A percentile compares a stretch with the other conserved stretches of the same genome.
phyloP scores from a whole-genome alignment of 2,797 vertebrate genomes.

The Parauchenoglanis ngamensis region DNA sequence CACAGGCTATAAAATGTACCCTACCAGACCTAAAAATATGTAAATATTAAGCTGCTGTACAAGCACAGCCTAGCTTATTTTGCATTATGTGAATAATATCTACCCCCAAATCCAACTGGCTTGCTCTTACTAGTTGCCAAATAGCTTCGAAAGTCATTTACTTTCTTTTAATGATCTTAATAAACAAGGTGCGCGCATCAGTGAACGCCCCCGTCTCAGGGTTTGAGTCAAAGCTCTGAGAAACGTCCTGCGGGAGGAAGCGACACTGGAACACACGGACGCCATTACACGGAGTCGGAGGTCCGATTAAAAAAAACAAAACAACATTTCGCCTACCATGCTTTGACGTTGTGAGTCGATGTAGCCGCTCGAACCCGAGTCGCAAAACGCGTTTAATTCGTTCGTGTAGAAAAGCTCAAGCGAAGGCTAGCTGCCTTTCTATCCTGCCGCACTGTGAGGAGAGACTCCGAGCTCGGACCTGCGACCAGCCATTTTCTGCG shows the following conservation, averaged over 20 bases:
- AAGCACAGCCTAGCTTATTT: not conserved
- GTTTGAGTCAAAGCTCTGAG: constrained; percentile 39
- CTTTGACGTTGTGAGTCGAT: constrained; percentile 34
- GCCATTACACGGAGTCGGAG: constrained; percentile 80
- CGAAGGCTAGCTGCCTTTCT: not conserved
- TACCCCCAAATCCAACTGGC: not conserved
- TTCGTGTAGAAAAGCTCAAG: not conserved
- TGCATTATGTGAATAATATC: not conserved
- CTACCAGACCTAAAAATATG: not conserved
- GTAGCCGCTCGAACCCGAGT: constrained; percentile 53
- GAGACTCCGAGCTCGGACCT: constrained; percentile 72
- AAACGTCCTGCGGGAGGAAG: constrained; percentile 53
- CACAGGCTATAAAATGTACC: not conserved
- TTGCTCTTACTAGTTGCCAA: not conserved
- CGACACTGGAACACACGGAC: constrained; percentile 67
- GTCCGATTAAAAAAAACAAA: constrained; percentile 66
- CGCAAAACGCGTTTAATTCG: constrained; percentile 24
- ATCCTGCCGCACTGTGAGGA: not conserved
- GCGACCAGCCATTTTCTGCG: constrained; percentile 82
- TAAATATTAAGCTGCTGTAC: not conserved
- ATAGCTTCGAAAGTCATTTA: not conserved
- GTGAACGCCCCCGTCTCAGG: constrained; percentile 36
- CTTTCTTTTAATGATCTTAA: not conserved
- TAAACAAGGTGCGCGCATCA: constrained; percentile 33
- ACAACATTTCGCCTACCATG: constrained; percentile 45